Evolutionary conservation across 2,888 invertebrate species (phyloP), one percentile per base, ranked within the genome.

Genomic region (Drosophila koepferae): DNA sequence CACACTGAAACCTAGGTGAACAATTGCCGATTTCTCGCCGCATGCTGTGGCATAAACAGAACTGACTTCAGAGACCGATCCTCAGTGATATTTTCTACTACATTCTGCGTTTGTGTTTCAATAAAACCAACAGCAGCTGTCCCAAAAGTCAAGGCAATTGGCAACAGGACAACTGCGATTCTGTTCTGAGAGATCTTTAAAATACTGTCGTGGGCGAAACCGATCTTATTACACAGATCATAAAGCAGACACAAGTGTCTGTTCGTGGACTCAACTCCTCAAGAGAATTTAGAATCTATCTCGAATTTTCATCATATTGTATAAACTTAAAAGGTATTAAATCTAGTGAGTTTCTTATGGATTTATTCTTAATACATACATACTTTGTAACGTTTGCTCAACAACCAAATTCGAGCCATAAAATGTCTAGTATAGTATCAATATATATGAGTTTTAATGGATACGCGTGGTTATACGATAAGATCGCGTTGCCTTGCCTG

Each of bases 21-120:
- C n/a, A 49, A 49, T 31, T 49, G 49, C 49, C 18, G 51, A 51
- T 51, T 40, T 36, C 34, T 18, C 38, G 18, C 64, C 56, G 63
- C 86, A 69, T 88, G 86, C 60, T 72, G 81, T 74, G 88, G 88
- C 86, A 86, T 86, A 86, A 90, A 88, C 73, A 90, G 36, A 65
- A 44, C 58, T 31, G 36, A 58, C 46, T 55, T 36, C 7, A 23
- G 36, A 31, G 38, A n/a, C 34, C 66, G 62, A 72, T 74, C 61
- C 66, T 60, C 44, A 38, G 56, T 56, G 67, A 78, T 82, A 62
- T 73, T 74, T 77, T 74, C 72, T 71, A 65, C 60, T 44, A 18
- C 34, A 18, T 51, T 63, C 72, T 66, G 49, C 73, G 58, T 64
- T 60, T 68, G 53, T 74, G 55, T 20, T 20, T 61, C 14, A 8